Conservation (phyloP, 2,113 vertebrate genomes). For the Naja naja region DNA sequence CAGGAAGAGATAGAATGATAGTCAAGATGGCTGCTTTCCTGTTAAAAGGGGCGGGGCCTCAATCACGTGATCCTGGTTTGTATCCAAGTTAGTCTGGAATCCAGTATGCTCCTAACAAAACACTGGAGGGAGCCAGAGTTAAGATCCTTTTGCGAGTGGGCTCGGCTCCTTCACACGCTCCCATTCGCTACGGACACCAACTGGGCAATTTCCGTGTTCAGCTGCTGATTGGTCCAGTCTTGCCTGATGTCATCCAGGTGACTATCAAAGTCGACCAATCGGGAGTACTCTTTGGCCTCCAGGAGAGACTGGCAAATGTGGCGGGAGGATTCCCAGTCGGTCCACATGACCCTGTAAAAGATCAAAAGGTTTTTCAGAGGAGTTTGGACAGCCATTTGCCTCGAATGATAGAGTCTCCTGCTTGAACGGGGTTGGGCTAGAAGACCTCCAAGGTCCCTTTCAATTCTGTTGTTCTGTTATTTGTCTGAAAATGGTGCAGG, state of each 20-base stretch:
- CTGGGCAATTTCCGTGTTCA: constrained; percentile 81
- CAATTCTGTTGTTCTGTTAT: no score
- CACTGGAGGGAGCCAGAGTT: not conserved
- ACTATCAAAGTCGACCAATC: constrained; percentile 85
- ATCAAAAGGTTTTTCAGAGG: no score
- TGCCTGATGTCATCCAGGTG: constrained; percentile 88
- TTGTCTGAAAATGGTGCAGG: no score
- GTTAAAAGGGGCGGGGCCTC: no score
- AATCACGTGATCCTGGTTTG: not conserved
- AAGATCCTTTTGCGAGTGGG: no score
- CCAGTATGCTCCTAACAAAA: not conserved
- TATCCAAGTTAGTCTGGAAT: not conserved
- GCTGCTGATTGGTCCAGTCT: constrained; percentile 89
- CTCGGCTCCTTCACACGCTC: constrained; percentile 60
- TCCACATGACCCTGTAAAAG: constrained; percentile 83
- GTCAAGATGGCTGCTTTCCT: no score
- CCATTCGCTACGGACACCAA: constrained; percentile 77
- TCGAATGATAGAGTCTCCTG: not conserved
- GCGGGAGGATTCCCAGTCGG: constrained; percentile 86
- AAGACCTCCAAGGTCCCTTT: no score
- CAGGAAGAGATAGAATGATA: not conserved
- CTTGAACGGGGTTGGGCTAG: not conserved
- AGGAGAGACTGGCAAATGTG: constrained; percentile 77
- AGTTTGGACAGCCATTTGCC: not conserved
- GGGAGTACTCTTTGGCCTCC: constrained; percentile 74